Percentiles rank a stretch among this genome's conserved stretches.
Conservation (phyloP, 2,113 vertebrate genomes). For the Rhinopomastus cyanomelas region DNA sequence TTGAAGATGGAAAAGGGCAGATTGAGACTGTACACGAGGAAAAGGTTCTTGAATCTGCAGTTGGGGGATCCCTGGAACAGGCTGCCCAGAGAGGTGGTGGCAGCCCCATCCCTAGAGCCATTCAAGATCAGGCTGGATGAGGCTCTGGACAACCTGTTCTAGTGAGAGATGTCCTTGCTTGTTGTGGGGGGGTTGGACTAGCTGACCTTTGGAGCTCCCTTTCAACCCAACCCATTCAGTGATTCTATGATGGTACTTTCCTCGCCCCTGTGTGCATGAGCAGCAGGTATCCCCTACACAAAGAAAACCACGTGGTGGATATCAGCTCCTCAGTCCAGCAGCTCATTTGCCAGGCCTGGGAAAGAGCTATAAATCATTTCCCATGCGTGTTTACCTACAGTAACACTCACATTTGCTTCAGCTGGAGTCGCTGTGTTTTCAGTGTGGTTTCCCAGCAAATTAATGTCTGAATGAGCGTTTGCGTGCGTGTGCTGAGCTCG, state of each 20-base stretch:
- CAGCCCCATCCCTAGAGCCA: no score
- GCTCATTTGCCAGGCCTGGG: background rate
- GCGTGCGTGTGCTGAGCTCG: background rate
- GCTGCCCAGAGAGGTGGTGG: no score
- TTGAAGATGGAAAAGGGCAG: no score
- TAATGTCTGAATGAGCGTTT: background rate
- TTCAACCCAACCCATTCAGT: no score
- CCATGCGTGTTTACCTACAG: background rate
- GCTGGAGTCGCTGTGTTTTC: background rate
- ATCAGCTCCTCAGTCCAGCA: background rate
- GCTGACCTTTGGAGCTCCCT: no score
- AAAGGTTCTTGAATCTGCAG: no score
- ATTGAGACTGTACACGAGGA: no score
- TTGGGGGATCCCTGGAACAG: no score
- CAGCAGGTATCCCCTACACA: background rate
- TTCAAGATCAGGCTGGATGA: no score
- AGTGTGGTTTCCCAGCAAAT: background rate
- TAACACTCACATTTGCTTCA: background rate
- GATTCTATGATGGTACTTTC: background rate
- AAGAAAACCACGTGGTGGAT: background rate
- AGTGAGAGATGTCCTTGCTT: no score
- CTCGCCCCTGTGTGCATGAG: background rate
- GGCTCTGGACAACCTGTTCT: no score
- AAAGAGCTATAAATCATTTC: background rate
- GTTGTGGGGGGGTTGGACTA: no score